Conservation (phyloP, 2,888 invertebrate genomes). For the Dysmachus trigonus region DNA sequence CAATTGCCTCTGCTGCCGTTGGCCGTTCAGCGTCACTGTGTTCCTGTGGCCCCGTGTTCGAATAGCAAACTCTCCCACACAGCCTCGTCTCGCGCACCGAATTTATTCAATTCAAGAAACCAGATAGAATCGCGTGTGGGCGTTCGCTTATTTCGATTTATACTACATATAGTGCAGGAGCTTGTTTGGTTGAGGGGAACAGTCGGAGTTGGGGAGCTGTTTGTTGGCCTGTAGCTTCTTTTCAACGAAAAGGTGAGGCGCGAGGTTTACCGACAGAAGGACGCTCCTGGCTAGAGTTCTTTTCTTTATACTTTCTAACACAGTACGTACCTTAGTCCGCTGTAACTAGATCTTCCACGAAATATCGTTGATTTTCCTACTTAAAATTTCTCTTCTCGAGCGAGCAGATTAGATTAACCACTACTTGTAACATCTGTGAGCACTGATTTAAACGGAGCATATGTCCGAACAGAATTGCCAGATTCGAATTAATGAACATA, state of each 20-base stretch:
- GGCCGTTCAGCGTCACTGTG: not conserved
- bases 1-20: not conserved
- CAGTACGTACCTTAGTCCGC: not conserved
- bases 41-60: not conserved
- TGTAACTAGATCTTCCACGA: not conserved
- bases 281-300: not conserved
- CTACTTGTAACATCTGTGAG: not conserved
- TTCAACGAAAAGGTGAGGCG: not conserved
- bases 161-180: not conserved
- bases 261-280: not conserved
- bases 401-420: not conserved
- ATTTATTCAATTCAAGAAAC: not conserved
- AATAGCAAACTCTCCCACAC: not conserved
- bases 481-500: too few species aligned
- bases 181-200: not conserved
- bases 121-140: not conserved
- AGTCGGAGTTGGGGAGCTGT: not conserved
- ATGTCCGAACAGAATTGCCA: not conserved
- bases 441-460: not conserved
- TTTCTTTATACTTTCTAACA: not conserved
- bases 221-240: not conserved
- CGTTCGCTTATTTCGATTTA: not conserved
- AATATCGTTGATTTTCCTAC: not conserved
- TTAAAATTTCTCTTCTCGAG: not conserved
- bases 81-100: not conserved